These are phyloP conservation scores for Pseudomyrmex concolor DNA, from an alignment of 1,140 invertebrate genomes.

Conservation along the genomic window DNA sequence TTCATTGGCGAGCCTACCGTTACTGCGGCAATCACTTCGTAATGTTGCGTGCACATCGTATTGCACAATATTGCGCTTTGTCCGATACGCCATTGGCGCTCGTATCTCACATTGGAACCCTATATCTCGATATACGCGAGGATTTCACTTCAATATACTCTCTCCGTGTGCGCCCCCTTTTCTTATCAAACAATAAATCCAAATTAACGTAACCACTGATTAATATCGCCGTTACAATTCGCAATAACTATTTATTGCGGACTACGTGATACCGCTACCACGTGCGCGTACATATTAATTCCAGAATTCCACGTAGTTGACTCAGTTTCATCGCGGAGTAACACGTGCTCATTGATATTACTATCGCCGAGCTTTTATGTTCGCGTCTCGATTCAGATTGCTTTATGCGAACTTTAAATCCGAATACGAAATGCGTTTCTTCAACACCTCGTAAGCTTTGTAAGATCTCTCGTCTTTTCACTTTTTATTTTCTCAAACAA, in stretches of 20 bases:
- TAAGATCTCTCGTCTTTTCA: too few species aligned
- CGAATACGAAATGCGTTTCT: not conserved
- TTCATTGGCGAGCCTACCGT: not conserved
- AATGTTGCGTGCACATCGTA: constrained; percentile 9
- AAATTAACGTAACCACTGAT: constrained; percentile 52
- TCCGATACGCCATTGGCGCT: not conserved
- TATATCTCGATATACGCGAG: not conserved
- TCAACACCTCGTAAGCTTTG: not conserved
- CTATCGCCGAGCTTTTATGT: constrained; percentile 49
- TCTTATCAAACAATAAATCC: constrained; percentile 52
- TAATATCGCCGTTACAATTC: constrained; percentile 49
- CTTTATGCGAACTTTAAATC: constrained; percentile 13
- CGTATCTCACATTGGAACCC: constrained; percentile 13
- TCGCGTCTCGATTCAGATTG: constrained; percentile 28
- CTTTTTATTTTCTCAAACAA: not conserved
- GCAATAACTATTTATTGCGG: constrained; percentile 45
- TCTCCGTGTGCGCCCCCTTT: not conserved
- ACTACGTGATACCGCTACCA: constrained; percentile 20
- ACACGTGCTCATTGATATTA: constrained; percentile 51
- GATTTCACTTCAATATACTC: not conserved
- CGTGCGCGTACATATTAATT: constrained; percentile 35
- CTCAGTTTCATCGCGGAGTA: constrained; percentile 43
- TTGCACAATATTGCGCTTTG: constrained; percentile 60
- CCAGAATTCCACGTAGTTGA: constrained; percentile 50
- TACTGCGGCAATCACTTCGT: not conserved